Percentiles rank a stretch among this genome's conserved stretches.
Conservation (phyloP, 2,888 invertebrate genomes). For the Catocala fraxini region DNA sequence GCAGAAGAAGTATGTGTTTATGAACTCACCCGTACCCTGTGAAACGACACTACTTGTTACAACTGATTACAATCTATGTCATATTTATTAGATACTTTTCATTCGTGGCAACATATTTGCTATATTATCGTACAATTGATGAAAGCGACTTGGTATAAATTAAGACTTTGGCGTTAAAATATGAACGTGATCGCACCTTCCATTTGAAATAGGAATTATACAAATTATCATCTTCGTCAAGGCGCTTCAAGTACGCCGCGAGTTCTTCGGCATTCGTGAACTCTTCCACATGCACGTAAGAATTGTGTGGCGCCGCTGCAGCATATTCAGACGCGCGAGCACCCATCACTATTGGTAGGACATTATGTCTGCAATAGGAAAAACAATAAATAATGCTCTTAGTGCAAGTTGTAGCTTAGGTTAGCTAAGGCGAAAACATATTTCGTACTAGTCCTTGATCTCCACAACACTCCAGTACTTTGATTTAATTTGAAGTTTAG, state of each 20-base stretch:
- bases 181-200: slow-evolving; percentile 86
- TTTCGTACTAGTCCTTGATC: too few relatives aligned
- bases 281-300: slow-evolving; percentile 98
- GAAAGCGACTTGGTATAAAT: too few relatives aligned
- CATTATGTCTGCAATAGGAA: slow-evolving; percentile 84
- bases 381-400: not conserved
- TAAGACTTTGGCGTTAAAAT: too few relatives aligned
- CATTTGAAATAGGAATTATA: slow-evolving; percentile 98
- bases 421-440: too few relatives aligned
- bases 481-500: too few relatives aligned
- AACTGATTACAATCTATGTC: not conserved
- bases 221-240: slow-evolving; percentile 95
- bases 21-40: slow-evolving; percentile 97
- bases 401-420: not conserved
- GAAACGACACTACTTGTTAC: not conserved
- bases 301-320: slow-evolving; percentile 95
- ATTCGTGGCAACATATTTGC: too few relatives aligned
- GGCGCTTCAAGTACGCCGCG: slow-evolving; percentile 94
- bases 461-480: too few relatives aligned
- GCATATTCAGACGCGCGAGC: slow-evolving; percentile 97
- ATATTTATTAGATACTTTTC: not conserved
- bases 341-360: slow-evolving; percentile 98
- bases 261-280: slow-evolving; percentile 95
- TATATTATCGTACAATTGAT: too few relatives aligned
- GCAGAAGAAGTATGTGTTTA: slow-evolving; percentile 98